Conservation (phyloP, 2,797 vertebrate species). For the Erithacus rubecula region DNA sequence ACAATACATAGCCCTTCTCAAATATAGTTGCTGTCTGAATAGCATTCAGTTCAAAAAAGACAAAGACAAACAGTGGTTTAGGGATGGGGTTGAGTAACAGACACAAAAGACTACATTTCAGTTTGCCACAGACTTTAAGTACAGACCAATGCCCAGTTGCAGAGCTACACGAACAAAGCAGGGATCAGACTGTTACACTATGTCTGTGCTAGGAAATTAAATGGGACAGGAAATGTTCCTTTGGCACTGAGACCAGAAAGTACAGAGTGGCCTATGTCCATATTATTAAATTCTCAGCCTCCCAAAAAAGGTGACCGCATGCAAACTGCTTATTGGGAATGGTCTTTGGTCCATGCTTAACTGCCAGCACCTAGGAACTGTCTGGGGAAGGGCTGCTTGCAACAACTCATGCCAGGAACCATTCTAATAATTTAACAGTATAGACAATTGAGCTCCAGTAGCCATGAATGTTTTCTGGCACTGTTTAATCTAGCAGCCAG, state of each 20-base stretch:
- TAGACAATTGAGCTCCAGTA: slow-evolving; percentile 44
- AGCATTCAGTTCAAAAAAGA: slow-evolving; percentile 10
- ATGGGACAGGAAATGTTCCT: slow-evolving; percentile 58
- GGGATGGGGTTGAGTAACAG: slow-evolving; percentile 36
- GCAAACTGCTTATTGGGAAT: slow-evolving; percentile 43
- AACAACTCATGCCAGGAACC: slow-evolving; percentile 29
- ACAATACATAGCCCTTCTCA: not conserved
- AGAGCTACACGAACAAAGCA: slow-evolving; percentile 48
- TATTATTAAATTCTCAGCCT: slow-evolving; percentile 34
- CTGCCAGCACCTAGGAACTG: not conserved
- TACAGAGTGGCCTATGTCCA: slow-evolving; percentile 49
- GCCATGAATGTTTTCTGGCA: slow-evolving; percentile 44
- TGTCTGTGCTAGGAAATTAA: slow-evolving; percentile 58
- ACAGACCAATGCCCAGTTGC: slow-evolving; percentile 38
- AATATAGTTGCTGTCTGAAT: slow-evolving; percentile 19
- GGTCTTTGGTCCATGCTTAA: not conserved
- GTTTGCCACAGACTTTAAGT: slow-evolving; percentile 57
- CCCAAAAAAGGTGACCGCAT: slow-evolving; percentile 22
- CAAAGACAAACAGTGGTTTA: slow-evolving; percentile 45
- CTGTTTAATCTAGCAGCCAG: slow-evolving; percentile 26
- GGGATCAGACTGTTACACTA: slow-evolving; percentile 50
- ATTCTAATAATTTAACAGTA: slow-evolving; percentile 49
- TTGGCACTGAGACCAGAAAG: slow-evolving; percentile 34
- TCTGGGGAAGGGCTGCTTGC: slow-evolving; percentile 23
- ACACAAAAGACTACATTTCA: slow-evolving; percentile 47